These are phyloP conservation scores for Barypeithes pellucidus DNA, from an alignment of 2,888 invertebrate species.

Conservation along the genomic window DNA sequence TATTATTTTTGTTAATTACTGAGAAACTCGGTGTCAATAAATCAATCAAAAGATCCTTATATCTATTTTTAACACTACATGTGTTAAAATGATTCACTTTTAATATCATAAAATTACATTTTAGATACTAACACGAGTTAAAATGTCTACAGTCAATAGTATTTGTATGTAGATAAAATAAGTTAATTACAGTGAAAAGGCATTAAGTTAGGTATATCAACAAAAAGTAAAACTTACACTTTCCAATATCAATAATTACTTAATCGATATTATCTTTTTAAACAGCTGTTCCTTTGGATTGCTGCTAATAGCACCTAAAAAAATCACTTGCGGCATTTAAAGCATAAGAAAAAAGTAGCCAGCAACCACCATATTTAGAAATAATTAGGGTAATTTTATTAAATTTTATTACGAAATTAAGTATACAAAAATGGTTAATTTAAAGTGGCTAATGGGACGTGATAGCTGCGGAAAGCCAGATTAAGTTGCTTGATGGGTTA, in stretches of 20 bases:
- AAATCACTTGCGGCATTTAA: background rate
- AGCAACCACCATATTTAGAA: conserved; percentile 35
- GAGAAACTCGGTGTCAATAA: too few species aligned
- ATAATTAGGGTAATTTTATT: conserved; percentile 39
- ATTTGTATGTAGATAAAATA: background rate
- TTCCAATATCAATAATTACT: conserved; percentile 1
- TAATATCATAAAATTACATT: too few species aligned
- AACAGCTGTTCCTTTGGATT: conserved; percentile 17
- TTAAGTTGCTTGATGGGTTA: background rate
- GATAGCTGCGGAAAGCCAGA: conserved; percentile 1
- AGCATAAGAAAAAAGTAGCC: conserved; percentile 15
- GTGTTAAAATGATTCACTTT: too few species aligned
- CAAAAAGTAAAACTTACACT: conserved; percentile 8
- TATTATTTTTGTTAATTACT: too few species aligned
- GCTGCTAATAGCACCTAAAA: conserved; percentile 14
- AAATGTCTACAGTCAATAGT: too few species aligned
- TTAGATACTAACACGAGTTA: too few species aligned
- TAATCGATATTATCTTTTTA: conserved; percentile 17
- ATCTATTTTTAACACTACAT: too few species aligned
- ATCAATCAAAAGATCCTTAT: too few species aligned
- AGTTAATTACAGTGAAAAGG: background rate
- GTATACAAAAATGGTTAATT: conserved; percentile 37
- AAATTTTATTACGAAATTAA: conserved; percentile 40
- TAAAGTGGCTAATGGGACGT: conserved; percentile 34
- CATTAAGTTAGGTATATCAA: conserved; percentile 6